A percentile compares a stretch with the other conserved stretches of the same genome.
Conservation (phyloP, 2,797 vertebrate genomes). For the Dendrocincla fuliginosa region DNA sequence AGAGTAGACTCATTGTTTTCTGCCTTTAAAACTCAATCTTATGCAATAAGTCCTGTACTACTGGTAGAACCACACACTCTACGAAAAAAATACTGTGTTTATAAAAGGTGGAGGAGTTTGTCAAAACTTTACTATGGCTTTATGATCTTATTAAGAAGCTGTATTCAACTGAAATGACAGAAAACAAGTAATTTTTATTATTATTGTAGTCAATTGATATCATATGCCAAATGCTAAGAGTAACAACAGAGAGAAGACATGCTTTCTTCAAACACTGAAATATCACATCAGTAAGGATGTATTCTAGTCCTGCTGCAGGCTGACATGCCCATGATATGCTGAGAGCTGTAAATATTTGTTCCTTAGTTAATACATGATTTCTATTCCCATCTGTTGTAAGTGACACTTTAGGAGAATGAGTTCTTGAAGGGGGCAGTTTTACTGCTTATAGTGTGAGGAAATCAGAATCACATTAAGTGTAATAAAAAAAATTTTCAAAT, state of each 20-base stretch:
- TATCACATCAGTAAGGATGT: neutral
- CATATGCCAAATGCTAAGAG: neutral
- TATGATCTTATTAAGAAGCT: neutral
- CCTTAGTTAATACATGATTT: slow-evolving; percentile 33
- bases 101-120: neutral
- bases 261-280: neutral
- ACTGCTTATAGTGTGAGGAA: neutral
- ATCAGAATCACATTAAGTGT: neutral
- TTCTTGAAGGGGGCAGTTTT: neutral
- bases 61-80: neutral
- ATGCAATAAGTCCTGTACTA: neutral
- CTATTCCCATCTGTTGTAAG: slow-evolving; percentile 12
- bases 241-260: neutral
- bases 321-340: neutral
- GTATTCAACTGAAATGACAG: neutral
- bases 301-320: neutral
- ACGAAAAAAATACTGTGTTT: neutral
- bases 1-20: neutral
- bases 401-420: neutral
- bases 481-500: too few species aligned
- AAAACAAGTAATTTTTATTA: neutral
- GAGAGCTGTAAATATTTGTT: slow-evolving; percentile 40
- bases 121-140: neutral
- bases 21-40: neutral
- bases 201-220: neutral